phyloP scores from a whole-genome alignment of 2,888 invertebrate species.

The Loripinus fragilis region DNA sequence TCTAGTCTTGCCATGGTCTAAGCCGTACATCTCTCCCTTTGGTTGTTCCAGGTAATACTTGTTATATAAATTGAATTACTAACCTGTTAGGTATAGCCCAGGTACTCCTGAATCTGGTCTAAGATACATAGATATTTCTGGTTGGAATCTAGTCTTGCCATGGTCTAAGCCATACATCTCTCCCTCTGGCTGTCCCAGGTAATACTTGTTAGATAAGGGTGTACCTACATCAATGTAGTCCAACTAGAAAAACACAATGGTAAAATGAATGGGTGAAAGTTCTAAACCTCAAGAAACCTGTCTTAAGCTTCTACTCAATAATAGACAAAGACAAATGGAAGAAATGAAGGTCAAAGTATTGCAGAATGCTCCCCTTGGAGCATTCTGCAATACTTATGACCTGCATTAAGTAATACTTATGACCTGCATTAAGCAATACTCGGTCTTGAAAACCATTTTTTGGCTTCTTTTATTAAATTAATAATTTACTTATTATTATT shows the following conservation, averaged over 20 bases:
- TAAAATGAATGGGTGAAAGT: too few relatives aligned
- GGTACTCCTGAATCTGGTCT: constrained; percentile 81
- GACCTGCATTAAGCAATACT: too few relatives aligned
- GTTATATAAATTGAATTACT: constrained; percentile 78
- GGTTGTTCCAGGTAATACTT: constrained; percentile 77
- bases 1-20: constrained; percentile 72
- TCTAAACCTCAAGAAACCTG: too few relatives aligned
- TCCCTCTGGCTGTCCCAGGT: constrained; percentile 75
- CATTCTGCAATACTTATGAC: too few relatives aligned
- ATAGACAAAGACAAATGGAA: too few relatives aligned
- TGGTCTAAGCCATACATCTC: constrained; percentile 81
- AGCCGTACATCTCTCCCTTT: constrained; percentile 79
- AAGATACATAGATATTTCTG: constrained; percentile 74
- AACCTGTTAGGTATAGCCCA: constrained; percentile 81
- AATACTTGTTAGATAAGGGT: constrained; percentile 78
- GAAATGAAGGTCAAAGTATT: too few relatives aligned
- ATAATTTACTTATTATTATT: too few relatives aligned
- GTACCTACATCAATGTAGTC: constrained; percentile 79
- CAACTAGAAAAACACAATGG: constrained; percentile 68
- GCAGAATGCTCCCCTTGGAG: too few relatives aligned
- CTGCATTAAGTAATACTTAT: too few relatives aligned
- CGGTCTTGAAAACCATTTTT: too few relatives aligned
- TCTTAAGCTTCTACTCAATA: too few relatives aligned
- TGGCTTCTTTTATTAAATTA: too few relatives aligned
- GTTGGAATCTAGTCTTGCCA: constrained; percentile 67